phyloP scores from a whole-genome alignment of 37 sponge, comb jelly and placozoan species.

The Chondrilla cf. caribensis region DNA sequence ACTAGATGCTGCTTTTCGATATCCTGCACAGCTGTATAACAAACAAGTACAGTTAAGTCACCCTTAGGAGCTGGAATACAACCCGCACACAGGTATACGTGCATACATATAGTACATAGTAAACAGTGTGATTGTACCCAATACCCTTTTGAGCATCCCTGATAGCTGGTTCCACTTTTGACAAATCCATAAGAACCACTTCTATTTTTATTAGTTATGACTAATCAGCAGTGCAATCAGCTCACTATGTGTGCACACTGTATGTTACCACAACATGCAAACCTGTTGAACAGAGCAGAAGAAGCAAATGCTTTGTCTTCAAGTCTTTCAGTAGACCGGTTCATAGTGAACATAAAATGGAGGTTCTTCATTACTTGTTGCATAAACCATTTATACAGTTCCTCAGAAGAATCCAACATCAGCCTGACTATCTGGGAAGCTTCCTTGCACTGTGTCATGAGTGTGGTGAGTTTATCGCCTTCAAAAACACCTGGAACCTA shows the following conservation, averaged over 20 bases:
- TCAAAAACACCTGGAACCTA: conserved; percentile 98
- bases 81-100: no score
- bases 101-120: no score
- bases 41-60: no score
- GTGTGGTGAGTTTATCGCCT: conserved; percentile 90
- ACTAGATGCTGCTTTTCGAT: conserved; percentile 91
- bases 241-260: conserved; percentile 97
- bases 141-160: conserved; percentile 85
- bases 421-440: conserved; percentile 92
- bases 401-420: conserved; percentile 92
- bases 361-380: conserved; percentile 91
- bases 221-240: conserved; percentile 91
- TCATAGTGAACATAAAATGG: conserved; percentile 99
- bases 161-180: conserved; percentile 97
- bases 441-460: conserved; percentile 98
- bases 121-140: no score
- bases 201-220: conserved; percentile 86
- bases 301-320: conserved; percentile 95
- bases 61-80: no score
- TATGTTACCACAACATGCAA: not conserved
- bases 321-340: conserved; percentile 94
- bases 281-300: conserved; percentile 97
- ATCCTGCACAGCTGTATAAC: conserved; percentile 75
- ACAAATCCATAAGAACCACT: conserved; percentile 76
- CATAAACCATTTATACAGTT: conserved; percentile 98